Evolutionary conservation across 1,140 invertebrate genomes (phyloP).

Genomic region (Zaprionus lachaisei): DNA sequence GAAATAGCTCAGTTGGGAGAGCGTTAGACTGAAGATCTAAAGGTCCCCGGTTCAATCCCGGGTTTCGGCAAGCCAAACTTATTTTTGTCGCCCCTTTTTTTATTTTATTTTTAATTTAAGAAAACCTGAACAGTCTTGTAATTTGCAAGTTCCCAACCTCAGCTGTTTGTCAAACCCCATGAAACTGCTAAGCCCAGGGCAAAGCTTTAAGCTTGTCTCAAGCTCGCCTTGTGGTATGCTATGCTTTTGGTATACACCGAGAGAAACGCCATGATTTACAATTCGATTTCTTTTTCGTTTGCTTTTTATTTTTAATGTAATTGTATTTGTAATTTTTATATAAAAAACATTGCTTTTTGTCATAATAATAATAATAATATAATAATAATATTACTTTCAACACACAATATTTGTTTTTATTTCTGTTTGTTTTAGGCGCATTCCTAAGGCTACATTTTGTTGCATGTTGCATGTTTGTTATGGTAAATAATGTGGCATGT

Average conservation of each 20-base stretch:
- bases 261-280: not conserved
- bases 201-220: not conserved
- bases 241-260: not conserved
- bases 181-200: not conserved
- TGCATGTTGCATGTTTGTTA: conserved; percentile 18
- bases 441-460: conserved; percentile 32
- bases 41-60: conserved; percentile 91
- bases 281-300: not conserved
- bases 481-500: conserved; percentile 19
- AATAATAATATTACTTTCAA: conserved; percentile 18
- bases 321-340: conserved; percentile 17
- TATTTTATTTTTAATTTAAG: not conserved
- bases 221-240: too few species aligned
- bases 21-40: conserved; percentile 93
- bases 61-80: conserved; percentile 12
- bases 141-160: too few species aligned
- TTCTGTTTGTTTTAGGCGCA: conserved; percentile 22
- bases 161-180: too few species aligned
- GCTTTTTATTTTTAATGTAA: conserved; percentile 20
- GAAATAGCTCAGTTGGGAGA: conserved; percentile 92
- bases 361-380: conserved; percentile 3
- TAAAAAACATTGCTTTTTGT: conserved; percentile 32
- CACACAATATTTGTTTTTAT: conserved; percentile 18
- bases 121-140: not conserved
- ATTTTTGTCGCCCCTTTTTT: not conserved